Conservation (phyloP, 2,113 vertebrate genomes). For the Sturnira hondurensis region DNA sequence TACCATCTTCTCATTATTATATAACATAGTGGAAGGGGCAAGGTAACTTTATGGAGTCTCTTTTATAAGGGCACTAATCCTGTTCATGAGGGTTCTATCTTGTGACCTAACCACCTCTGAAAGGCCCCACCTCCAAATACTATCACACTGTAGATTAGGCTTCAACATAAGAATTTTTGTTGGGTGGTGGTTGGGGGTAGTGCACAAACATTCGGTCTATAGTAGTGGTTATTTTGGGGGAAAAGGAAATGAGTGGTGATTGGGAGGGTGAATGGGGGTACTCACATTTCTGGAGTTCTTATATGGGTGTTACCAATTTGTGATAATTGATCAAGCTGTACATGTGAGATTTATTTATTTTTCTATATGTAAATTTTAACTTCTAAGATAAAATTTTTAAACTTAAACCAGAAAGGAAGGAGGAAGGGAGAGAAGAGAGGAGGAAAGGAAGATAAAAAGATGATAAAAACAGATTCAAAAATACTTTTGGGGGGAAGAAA, state of each 20-base stretch:
- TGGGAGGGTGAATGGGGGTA: not conserved
- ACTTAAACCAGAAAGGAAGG: not conserved
- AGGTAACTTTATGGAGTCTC: not conserved
- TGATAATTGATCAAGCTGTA: not conserved
- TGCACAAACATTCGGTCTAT: not conserved
- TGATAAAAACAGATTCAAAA: not conserved
- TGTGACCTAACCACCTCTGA: not conserved
- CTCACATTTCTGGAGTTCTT: not conserved
- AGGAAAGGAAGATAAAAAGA: not conserved
- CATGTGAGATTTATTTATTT: not conserved
- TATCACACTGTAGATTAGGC: not conserved
- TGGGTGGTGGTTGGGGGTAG: not conserved
- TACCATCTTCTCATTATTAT: not conserved
- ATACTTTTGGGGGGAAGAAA: not conserved
- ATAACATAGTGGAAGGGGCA: not conserved
- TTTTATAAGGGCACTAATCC: not conserved
- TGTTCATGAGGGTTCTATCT: not conserved
- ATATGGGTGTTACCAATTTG: not conserved
- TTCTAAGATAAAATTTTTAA: not conserved
- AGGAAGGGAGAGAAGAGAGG: not conserved
- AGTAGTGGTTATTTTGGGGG: not conserved
- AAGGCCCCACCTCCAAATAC: not conserved
- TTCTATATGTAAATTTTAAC: not conserved
- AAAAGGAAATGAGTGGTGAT: not conserved
- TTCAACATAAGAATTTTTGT: not conserved